Percentiles rank a stretch among this genome's conserved stretches.
These are phyloP conservation scores for Hydrolagus affinis DNA, from an alignment of 2,113 vertebrate genomes.

Conservation along the genomic window DNA sequence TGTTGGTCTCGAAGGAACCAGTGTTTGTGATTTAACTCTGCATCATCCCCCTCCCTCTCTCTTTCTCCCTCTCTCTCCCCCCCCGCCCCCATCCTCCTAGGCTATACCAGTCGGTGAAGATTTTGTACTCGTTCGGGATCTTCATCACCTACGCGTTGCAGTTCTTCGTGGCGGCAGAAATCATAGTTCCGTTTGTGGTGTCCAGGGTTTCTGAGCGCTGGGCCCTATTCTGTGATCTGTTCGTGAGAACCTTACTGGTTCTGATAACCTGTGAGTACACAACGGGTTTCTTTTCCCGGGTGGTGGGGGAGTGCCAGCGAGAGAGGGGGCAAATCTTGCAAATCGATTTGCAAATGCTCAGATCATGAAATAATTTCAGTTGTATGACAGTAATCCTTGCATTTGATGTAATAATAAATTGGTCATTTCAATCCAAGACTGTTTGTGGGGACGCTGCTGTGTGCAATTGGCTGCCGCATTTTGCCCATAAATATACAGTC, in stretches of 20 bases:
- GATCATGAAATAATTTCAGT: no score
- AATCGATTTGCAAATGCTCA: no score
- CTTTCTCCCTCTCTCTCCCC: neutral
- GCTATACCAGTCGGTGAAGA: conserved; percentile 86
- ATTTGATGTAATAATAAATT: no score
- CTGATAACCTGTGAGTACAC: conserved; percentile 77
- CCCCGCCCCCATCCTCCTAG: conserved; percentile 45
- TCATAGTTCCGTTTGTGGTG: conserved; percentile 65
- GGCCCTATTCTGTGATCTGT: conserved; percentile 57
- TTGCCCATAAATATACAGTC: no score
- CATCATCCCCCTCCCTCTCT: neutral
- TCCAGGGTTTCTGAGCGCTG: conserved; percentile 58
- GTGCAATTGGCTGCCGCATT: no score
- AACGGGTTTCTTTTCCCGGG: neutral
- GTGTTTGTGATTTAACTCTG: neutral
- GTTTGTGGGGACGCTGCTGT: no score
- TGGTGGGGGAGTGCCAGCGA: neutral
- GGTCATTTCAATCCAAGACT: no score
- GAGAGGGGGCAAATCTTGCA: no score
- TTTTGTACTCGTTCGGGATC: conserved; percentile 86
- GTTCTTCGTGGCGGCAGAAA: conserved; percentile 91
- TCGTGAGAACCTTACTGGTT: conserved; percentile 65
- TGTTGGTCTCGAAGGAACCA: neutral
- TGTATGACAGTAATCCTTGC: no score
- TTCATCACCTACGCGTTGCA: conserved; percentile 88